Conservation (phyloP, 2,113 vertebrate genomes). For the Saccopteryx leptura region DNA sequence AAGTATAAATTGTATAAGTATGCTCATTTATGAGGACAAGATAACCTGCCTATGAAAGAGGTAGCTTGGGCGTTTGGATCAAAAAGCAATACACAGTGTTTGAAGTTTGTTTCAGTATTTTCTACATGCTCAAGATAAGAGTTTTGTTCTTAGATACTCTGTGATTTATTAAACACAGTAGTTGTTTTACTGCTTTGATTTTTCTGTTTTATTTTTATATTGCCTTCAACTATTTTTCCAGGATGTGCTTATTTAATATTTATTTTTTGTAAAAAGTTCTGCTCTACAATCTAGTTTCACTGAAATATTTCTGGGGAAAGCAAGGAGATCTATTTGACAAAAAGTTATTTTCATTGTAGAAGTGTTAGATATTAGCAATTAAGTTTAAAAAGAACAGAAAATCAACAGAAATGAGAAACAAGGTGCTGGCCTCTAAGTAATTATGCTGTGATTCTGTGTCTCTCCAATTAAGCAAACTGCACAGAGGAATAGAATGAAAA, state of each 20-base stretch:
- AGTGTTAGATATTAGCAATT: slow-evolving; percentile 5
- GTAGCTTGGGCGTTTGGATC: not conserved
- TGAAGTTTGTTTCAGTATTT: not conserved
- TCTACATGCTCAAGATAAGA: not conserved
- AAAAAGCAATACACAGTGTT: not conserved
- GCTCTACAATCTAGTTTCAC: not conserved
- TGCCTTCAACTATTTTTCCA: not conserved
- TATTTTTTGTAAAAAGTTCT: not conserved
- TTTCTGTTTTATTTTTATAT: not conserved
- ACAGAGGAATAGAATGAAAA: slow-evolving; percentile 68
- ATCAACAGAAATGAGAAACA: slow-evolving; percentile 62
- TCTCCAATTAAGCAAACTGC: slow-evolving; percentile 73
- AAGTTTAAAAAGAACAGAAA: slow-evolving; percentile 72
- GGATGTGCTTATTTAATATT: not conserved
- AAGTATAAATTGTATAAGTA: not conserved
- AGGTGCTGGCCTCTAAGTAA: not conserved
- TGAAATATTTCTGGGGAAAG: not conserved
- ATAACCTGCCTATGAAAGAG: not conserved
- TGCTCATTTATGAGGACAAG: not conserved
- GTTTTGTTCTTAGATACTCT: not conserved
- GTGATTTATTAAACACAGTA: not conserved
- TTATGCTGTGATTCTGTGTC: slow-evolving; percentile 55
- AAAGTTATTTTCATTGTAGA: slow-evolving; percentile 15
- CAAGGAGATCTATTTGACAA: not conserved
- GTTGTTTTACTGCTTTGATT: not conserved